phyloP scores from a whole-genome alignment of 2,113 vertebrate genomes.

The Phyllostomus discolor region DNA sequence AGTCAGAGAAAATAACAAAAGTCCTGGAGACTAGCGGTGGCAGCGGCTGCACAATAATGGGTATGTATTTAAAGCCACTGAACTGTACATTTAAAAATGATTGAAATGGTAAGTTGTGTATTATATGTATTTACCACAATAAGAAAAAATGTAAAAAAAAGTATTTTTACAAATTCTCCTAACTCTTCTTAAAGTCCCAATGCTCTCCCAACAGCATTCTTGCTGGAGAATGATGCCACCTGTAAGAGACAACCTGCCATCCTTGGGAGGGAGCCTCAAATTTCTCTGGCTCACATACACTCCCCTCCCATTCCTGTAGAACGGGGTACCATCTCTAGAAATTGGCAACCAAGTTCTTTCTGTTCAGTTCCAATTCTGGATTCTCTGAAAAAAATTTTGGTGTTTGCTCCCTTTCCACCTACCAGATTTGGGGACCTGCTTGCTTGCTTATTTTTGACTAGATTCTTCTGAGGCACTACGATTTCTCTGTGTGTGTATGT shows the following conservation, averaged over 20 bases:
- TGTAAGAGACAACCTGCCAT: background rate
- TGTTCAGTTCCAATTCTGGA: background rate
- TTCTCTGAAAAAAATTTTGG: background rate
- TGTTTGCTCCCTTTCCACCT: background rate
- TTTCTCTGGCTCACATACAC: background rate
- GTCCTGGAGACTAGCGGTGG: background rate
- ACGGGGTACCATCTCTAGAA: background rate
- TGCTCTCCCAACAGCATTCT: background rate
- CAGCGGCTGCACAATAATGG: accelerated
- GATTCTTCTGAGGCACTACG: background rate
- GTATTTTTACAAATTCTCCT: background rate
- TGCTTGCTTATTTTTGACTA: accelerated
- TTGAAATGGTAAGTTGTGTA: no score
- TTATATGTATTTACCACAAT: background rate
- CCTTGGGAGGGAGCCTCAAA: background rate
- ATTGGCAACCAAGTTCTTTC: background rate
- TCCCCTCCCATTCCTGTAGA: background rate
- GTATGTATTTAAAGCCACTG: accelerated
- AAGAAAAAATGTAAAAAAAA: background rate
- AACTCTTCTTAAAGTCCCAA: background rate
- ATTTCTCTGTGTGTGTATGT: background rate
- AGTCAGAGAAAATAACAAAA: background rate
- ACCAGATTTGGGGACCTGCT: background rate
- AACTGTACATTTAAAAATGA: no score
- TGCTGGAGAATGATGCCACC: background rate